These are phyloP conservation scores for Andinoacara biseriatus DNA, from an alignment of 2,113 vertebrate species.

Conservation along the genomic window DNA sequence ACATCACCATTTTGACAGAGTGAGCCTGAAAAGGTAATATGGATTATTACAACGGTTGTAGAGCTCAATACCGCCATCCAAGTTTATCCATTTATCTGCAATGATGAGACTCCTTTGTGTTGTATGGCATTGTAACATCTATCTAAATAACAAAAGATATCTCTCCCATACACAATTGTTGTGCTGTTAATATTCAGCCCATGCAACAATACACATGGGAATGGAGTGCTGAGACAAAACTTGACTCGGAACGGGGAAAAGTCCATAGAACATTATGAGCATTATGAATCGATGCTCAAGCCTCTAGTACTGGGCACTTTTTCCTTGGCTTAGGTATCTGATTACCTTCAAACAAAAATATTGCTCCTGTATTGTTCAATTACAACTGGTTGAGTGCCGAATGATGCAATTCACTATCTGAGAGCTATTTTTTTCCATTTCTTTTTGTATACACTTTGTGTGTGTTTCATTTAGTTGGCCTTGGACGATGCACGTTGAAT, in stretches of 20 bases:
- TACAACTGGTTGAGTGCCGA: constrained; percentile 74
- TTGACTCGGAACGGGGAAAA: constrained; percentile 61
- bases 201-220: constrained; percentile 68
- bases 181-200: constrained; percentile 78
- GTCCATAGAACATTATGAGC: constrained; percentile 67
- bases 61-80: constrained; percentile 80
- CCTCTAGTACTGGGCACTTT: constrained; percentile 49
- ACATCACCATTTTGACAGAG: constrained; percentile 79
- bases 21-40: constrained; percentile 82
- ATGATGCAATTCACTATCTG: constrained; percentile 71
- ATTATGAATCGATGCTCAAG: constrained; percentile 63
- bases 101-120: constrained; percentile 81
- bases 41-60: constrained; percentile 81
- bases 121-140: constrained; percentile 77
- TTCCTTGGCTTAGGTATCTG: constrained; percentile 71
- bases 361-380: constrained; percentile 68
- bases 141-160: constrained; percentile 83
- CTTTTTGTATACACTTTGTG: constrained; percentile 56
- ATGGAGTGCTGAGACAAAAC: constrained; percentile 66
- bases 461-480: constrained; percentile 67
- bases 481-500: constrained; percentile 77
- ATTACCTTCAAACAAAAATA: constrained; percentile 78
- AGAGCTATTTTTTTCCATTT: constrained; percentile 68
- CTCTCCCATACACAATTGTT: constrained; percentile 69
- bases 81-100: constrained; percentile 84